These are phyloP conservation scores for Telenomus remus DNA, from an alignment of 1,140 invertebrate genomes.

Conservation along the genomic window DNA sequence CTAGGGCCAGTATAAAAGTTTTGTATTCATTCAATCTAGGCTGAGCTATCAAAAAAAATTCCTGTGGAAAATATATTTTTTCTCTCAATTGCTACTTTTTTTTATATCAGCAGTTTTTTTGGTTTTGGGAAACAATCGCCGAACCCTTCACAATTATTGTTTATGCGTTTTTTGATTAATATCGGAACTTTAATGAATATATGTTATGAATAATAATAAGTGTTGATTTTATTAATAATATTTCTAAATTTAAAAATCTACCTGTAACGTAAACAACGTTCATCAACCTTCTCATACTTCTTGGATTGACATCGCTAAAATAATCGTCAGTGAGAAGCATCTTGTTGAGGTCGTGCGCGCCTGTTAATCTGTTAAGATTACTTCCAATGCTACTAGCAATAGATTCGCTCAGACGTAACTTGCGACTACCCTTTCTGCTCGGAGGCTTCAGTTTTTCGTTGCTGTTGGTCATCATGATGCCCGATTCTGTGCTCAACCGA, in stretches of 20 bases:
- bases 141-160: no score
- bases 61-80: no score
- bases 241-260: constrained; percentile 62
- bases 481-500: constrained; percentile 85
- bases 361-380: constrained; percentile 85
- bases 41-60: no score
- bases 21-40: no score
- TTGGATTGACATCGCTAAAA: constrained; percentile 97
- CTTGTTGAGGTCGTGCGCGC: constrained; percentile 85
- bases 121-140: no score
- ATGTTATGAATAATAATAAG: no score
- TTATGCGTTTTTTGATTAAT: no score
- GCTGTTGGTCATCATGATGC: constrained; percentile 83
- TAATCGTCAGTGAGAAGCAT: constrained; percentile 95
- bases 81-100: no score
- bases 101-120: no score
- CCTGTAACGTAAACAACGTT: constrained; percentile 98
- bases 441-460: constrained; percentile 81
- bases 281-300: constrained; percentile 96
- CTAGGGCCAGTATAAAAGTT: no score
- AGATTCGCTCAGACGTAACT: constrained; percentile 88
- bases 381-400: constrained; percentile 92
- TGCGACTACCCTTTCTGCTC: constrained; percentile 78
- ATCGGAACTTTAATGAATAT: no score
- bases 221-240: no score